Percentiles rank a stretch among this genome's conserved stretches.
phyloP scores from a whole-genome alignment of 2,888 invertebrate genomes.

The Orthosia gothica region DNA sequence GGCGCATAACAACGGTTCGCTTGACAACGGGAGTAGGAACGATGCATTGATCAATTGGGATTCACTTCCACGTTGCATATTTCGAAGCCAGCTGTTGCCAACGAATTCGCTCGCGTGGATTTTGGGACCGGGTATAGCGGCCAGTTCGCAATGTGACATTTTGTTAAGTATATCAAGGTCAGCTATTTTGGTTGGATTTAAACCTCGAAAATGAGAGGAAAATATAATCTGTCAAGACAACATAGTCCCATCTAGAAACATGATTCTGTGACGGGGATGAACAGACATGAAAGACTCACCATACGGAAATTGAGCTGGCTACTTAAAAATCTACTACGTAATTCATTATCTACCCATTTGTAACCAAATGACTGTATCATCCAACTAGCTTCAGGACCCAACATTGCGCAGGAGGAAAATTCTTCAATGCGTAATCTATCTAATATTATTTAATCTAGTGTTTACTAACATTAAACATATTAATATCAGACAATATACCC shows the following conservation, averaged over 20 bases:
- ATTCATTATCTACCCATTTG: neutral
- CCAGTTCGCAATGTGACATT: slow-evolving; percentile 45
- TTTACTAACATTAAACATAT: slow-evolving; percentile 27
- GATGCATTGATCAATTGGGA: slow-evolving; percentile 71
- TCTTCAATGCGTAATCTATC: neutral
- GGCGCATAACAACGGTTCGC: slow-evolving; percentile 77
- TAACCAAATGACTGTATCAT: neutral
- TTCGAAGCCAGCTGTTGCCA: slow-evolving; percentile 45
- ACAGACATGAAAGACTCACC: neutral
- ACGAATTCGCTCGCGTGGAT: slow-evolving; percentile 29
- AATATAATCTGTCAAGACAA: slow-evolving; percentile 2
- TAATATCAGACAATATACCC: slow-evolving; percentile 16
- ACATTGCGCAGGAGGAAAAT: neutral
- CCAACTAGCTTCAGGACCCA: neutral
- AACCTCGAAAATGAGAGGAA: slow-evolving; percentile 12
- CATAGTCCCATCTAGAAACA: neutral
- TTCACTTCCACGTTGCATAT: slow-evolving; percentile 52
- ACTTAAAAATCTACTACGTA: neutral
- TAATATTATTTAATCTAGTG: slow-evolving; percentile 3
- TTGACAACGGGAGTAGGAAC: slow-evolving; percentile 71
- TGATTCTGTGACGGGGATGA: neutral
- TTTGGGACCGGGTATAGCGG: slow-evolving; percentile 32
- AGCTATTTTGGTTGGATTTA: slow-evolving; percentile 28
- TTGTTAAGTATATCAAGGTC: slow-evolving; percentile 44
- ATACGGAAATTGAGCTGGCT: neutral